Percentiles rank a stretch among this genome's conserved stretches.
Evolutionary conservation across 2,797 vertebrate genomes (phyloP).

Genomic region (Pipistrellus nathusii): DNA sequence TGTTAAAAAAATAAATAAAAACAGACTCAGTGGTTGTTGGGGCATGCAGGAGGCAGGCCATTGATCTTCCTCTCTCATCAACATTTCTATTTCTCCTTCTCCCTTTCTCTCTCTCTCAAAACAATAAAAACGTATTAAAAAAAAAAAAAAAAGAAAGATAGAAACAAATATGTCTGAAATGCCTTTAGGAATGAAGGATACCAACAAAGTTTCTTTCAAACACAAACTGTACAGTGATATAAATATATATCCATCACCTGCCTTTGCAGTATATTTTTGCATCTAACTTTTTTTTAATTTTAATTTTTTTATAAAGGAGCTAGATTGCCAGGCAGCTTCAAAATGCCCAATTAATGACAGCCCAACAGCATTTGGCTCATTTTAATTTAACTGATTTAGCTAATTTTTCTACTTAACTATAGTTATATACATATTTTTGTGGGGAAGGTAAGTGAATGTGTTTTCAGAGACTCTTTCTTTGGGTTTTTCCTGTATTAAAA

Average conservation of each 20-base stretch:
- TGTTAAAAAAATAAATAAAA: no score
- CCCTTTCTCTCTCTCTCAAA: no score
- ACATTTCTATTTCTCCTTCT: no score
- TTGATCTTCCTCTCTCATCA: no score
- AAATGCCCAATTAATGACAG: neutral
- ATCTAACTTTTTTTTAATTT: neutral
- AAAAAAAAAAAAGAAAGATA: neutral
- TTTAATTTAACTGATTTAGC: neutral
- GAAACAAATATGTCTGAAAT: neutral
- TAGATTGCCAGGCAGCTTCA: neutral
- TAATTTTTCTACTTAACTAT: neutral
- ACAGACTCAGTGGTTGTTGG: no score
- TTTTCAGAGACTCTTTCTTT: slow-evolving; percentile 13
- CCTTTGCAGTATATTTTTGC: neutral
- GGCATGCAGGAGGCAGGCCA: no score
- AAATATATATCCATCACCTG: neutral
- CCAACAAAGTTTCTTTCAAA: neutral
- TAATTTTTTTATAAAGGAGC: neutral
- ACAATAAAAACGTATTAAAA: no score
- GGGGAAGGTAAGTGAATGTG: neutral
- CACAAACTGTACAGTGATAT: neutral
- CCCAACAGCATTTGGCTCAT: neutral
- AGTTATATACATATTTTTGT: neutral
- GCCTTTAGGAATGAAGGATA: neutral
- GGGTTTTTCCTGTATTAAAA: neutral